A percentile compares a stretch with the other conserved stretches of the same genome.
These are phyloP conservation scores for Arctia plantaginis DNA, from an alignment of 2,888 invertebrate genomes.

Conservation along the genomic window DNA sequence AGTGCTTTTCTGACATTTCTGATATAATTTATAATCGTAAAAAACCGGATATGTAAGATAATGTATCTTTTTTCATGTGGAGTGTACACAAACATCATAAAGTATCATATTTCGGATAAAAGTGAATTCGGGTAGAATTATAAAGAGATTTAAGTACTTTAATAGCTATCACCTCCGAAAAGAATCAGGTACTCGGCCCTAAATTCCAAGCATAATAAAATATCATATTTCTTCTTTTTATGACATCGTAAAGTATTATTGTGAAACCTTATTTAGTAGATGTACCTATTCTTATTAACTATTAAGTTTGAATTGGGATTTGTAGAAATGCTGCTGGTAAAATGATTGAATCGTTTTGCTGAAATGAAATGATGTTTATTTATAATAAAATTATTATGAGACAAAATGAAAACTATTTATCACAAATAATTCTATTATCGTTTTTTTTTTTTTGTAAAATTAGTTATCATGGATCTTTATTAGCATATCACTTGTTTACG, in stretches of 20 bases:
- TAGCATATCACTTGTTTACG: neutral
- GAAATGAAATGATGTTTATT: neutral
- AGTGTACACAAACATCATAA: conserved; percentile 27
- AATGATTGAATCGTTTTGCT: neutral
- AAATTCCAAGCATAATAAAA: conserved; percentile 55
- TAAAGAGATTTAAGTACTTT: conserved; percentile 48
- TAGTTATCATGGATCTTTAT: neutral
- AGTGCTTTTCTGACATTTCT: conserved; percentile 7
- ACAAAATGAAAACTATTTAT: neutral
- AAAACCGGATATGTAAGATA: conserved; percentile 6
- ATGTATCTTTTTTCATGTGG: conserved; percentile 7
- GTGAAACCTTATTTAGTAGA: conserved; percentile 10
- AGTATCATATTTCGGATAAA: conserved; percentile 43
- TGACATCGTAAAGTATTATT: conserved; percentile 38
- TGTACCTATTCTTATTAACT: conserved; percentile 12
- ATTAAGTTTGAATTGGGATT: neutral
- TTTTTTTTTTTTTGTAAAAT: neutral
- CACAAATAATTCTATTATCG: neutral
- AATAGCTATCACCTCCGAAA: conserved; percentile 45
- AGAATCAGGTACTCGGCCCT: conserved; percentile 44
- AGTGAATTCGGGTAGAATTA: conserved; percentile 34
- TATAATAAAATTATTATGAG: conserved; percentile 9
- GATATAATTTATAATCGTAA: conserved; percentile 3
- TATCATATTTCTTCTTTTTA: conserved; percentile 55
- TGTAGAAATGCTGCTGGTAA: neutral